These are phyloP conservation scores for Megathymus violae DNA, from an alignment of 1,140 invertebrate genomes.

Conservation along the genomic window DNA sequence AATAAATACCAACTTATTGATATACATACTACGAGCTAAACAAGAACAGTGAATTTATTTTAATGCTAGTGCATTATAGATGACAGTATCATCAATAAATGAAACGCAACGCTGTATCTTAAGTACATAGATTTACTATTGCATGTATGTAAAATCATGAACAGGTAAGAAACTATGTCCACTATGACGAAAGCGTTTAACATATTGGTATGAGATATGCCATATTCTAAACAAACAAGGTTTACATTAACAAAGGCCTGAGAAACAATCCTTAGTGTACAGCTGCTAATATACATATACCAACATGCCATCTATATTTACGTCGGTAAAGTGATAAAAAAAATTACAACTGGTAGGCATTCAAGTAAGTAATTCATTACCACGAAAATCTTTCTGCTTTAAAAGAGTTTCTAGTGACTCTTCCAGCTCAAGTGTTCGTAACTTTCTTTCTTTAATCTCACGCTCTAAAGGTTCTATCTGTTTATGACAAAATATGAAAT, in stretches of 20 bases:
- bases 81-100: conserved; percentile 3
- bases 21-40: no score
- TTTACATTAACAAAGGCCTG: background rate
- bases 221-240: background rate
- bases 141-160: no score
- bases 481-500: conserved; percentile 64
- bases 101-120: no score
- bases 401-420: conserved; percentile 89
- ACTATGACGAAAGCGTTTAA: background rate
- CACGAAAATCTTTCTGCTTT: conserved; percentile 85
- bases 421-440: conserved; percentile 91
- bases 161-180: background rate
- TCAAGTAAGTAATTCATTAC: conserved; percentile 52
- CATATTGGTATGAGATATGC: background rate
- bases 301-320: background rate
- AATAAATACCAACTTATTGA: no score
- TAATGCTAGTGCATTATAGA: no score
- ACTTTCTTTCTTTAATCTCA: conserved; percentile 91
- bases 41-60: no score
- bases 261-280: background rate
- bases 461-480: conserved; percentile 93
- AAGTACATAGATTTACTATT: no score
- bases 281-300: background rate
- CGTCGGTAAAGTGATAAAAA: conserved; percentile 47
- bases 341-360: conserved; percentile 77